Percentiles rank a stretch among this genome's conserved stretches.
phyloP scores from a whole-genome alignment of 1,140 invertebrate species.

The Camponotus pennsylvanicus region DNA sequence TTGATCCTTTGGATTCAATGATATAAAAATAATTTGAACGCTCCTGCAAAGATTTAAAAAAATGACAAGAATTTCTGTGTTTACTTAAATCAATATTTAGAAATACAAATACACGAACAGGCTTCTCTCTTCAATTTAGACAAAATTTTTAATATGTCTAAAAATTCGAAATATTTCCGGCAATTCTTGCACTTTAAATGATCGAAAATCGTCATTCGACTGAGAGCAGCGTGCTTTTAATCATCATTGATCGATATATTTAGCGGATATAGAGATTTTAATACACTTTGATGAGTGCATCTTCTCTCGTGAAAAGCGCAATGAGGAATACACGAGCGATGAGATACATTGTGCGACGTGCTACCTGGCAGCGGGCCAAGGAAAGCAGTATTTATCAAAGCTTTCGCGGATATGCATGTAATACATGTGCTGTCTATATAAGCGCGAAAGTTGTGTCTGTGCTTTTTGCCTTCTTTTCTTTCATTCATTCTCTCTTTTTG shows the following conservation, averaged over 20 bases:
- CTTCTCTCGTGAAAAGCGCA: constrained; percentile 38
- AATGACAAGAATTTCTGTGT: background rate
- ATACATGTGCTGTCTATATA: constrained; percentile 33
- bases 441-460: constrained; percentile 14
- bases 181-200: background rate
- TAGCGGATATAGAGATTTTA: constrained; percentile 30
- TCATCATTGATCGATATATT: constrained; percentile 35
- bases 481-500: background rate
- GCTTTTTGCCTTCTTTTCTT: background rate
- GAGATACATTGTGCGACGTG: constrained; percentile 75
- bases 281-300: constrained; percentile 60
- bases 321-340: constrained; percentile 59
- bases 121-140: background rate
- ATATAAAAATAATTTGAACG: constrained; percentile 3
- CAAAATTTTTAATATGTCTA: too few species aligned
- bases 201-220: too few species aligned
- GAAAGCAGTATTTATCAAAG: constrained; percentile 81
- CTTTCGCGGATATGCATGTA: constrained; percentile 40
- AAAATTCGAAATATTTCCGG: background rate
- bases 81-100: background rate
- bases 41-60: background rate
- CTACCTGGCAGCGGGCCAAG: constrained; percentile 79
- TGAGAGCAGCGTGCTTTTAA: constrained; percentile 19
- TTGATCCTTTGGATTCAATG: constrained; percentile 2
- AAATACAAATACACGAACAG: background rate